phyloP scores from a whole-genome alignment of 2,888 invertebrate species.

The Sesamia inferens region DNA sequence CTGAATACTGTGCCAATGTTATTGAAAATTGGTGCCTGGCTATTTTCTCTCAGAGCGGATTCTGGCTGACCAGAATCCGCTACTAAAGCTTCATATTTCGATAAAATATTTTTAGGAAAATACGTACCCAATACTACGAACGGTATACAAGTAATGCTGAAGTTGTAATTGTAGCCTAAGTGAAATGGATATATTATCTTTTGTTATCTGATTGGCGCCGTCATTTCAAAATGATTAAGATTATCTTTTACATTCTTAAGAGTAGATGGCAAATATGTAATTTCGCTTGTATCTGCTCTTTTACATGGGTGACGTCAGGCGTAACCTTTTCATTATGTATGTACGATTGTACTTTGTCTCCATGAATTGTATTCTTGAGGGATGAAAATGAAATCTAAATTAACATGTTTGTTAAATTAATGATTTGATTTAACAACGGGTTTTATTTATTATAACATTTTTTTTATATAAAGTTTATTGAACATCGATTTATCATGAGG shows the following conservation, averaged over 20 bases:
- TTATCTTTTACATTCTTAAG: slow-evolving; percentile 33
- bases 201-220: slow-evolving; percentile 5
- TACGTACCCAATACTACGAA: slow-evolving; percentile 13
- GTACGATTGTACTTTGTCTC: slow-evolving; percentile 12
- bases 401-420: not conserved
- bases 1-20: slow-evolving; percentile 22
- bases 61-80: not conserved
- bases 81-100: slow-evolving; percentile 15
- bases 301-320: slow-evolving; percentile 67
- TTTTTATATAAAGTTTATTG: slow-evolving; percentile 26
- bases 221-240: slow-evolving; percentile 16
- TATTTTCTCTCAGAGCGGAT: slow-evolving; percentile 6
- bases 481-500: slow-evolving; percentile 39
- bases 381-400: slow-evolving; percentile 7
- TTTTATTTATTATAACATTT: not conserved
- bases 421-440: slow-evolving; percentile 3
- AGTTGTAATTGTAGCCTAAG: slow-evolving; percentile 2
- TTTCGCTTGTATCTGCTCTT: slow-evolving; percentile 48
- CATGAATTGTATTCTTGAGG: not conserved
- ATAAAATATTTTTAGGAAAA: slow-evolving; percentile 14
- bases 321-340: slow-evolving; percentile 63
- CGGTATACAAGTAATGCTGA: not conserved
- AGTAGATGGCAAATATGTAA: slow-evolving; percentile 61
- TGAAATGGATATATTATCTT: slow-evolving; percentile 14
- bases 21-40: slow-evolving; percentile 17